Evolutionary conservation across 2,888 invertebrate species (phyloP), one percentile per base, ranked within the genome.

Genomic region (Drosophila kanekoi): DNA sequence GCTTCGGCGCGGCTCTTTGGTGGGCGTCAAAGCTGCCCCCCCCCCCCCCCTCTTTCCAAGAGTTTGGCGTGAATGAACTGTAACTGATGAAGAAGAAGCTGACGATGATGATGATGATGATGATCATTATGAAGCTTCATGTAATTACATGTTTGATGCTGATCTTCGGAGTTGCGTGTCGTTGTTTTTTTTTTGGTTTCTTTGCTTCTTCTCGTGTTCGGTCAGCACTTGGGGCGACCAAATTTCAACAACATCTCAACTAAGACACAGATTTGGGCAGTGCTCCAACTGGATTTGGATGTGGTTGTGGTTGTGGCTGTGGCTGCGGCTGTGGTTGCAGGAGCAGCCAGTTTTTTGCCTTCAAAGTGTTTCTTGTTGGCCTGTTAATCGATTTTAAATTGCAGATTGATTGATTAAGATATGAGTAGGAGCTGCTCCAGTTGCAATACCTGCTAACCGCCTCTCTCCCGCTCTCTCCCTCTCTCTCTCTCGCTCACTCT

Each of bases 311-410:
- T 28, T 1, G 14, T 18, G 1, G 23, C 16, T n/a, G n/a, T 23
- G 52, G 23, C 16, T 35, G 20, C 20, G 14, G 6, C 14, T 43
- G 41, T 16, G 32, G 10, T 20, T 3, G 44, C 54, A 64, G 67
- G 64, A 54, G 56, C 41, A 45, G 44, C 9, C 61, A 14, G n/a
- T 13, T 60, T 59, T 43, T 56, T 60, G 5, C 6, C n/a, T 58
- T 35, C 45, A 52, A 37, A 23, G 11, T 13, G 35, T 41, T 61
- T 58, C 41, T 47, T 47, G 40, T 62, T 49, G 18, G 57, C 11
- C 49, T 63, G 53, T 64, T 77, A 83, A 83, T 85, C 79, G 84
- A 83, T 79, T 82, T 81, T 73, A 71, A 77, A 85, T 81, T 75
- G 72, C 47, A 70, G 72, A 82, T 87, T 85, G 82, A 85, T 85